Evolutionary conservation across 2,888 invertebrate genomes (phyloP).

Genomic region (Hypsopygia costalis): DNA sequence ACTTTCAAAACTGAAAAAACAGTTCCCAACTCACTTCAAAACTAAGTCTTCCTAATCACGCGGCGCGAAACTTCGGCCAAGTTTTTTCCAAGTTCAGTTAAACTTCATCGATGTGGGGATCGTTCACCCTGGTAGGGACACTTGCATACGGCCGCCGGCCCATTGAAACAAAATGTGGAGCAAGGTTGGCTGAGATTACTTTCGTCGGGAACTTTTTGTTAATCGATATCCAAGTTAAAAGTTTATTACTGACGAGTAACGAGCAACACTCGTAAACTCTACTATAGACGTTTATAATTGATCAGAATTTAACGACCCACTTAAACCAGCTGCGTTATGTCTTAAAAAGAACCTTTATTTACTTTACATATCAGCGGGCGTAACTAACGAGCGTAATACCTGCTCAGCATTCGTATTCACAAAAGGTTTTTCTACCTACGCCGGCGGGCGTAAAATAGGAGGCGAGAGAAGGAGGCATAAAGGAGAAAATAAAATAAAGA

Average conservation of each 20-base stretch:
- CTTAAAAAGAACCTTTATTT: slow-evolving; percentile 43
- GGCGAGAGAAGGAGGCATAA: slow-evolving; percentile 76
- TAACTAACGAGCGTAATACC: slow-evolving; percentile 76
- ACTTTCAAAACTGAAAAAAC: slow-evolving; percentile 79
- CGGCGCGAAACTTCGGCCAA: slow-evolving; percentile 70
- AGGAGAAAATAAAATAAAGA: slow-evolving; percentile 81
- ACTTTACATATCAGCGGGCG: slow-evolving; percentile 73
- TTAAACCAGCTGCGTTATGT: slow-evolving; percentile 3
- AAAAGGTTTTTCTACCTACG: slow-evolving; percentile 77
- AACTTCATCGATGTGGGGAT: slow-evolving; percentile 78
- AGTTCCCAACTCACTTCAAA: slow-evolving; percentile 75
- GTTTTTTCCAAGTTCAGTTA: slow-evolving; percentile 78
- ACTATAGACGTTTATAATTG: slow-evolving; percentile 29
- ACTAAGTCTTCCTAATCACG: slow-evolving; percentile 80
- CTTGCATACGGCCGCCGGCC: slow-evolving; percentile 71
- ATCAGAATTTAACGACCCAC: slow-evolving; percentile 13
- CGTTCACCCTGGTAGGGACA: slow-evolving; percentile 77
- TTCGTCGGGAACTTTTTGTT: slow-evolving; percentile 70
- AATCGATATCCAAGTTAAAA: slow-evolving; percentile 74
- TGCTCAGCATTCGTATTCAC: slow-evolving; percentile 78
- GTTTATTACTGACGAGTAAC: slow-evolving; percentile 61
- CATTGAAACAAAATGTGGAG: slow-evolving; percentile 76
- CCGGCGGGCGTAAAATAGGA: slow-evolving; percentile 76
- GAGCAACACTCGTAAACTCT: slow-evolving; percentile 51
- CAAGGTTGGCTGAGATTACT: slow-evolving; percentile 77